Evolutionary conservation across 2,797 vertebrate genomes (phyloP).

Genomic region (Phataginus tricuspis): DNA sequence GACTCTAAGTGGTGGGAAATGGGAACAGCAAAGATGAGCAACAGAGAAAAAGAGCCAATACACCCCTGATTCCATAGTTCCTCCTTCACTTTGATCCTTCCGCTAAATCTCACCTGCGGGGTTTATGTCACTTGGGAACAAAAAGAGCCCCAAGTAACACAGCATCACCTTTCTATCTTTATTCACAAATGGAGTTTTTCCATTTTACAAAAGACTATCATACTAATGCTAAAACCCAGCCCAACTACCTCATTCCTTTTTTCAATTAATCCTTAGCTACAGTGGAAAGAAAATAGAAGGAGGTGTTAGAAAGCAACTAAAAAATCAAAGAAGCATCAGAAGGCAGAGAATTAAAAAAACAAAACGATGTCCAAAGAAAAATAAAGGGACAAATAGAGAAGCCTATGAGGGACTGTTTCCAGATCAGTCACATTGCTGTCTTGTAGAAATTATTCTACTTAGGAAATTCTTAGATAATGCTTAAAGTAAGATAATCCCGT

Average conservation of each 20-base stretch:
- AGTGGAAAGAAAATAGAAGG: not conserved
- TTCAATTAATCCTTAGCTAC: not conserved
- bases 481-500: not conserved
- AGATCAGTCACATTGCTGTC: not conserved
- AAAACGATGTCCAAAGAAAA: not conserved
- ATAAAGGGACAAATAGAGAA: not conserved
- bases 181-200: not conserved
- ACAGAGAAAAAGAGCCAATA: not conserved
- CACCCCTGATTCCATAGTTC: not conserved
- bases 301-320: not conserved
- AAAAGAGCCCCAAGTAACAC: not conserved
- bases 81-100: not conserved
- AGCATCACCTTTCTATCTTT: not conserved
- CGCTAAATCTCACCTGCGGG: not conserved
- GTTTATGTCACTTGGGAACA: not conserved
- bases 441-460: not conserved
- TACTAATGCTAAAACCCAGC: not conserved
- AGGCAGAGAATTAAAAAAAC: not conserved
- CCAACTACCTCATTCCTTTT: not conserved
- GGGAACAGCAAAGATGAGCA: not conserved
- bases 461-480: not conserved
- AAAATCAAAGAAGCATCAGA: not conserved
- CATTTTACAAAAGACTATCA: not conserved
- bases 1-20: not conserved
- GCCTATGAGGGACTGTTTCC: not conserved